Base-by-base conservation (phyloP, 2,888 invertebrate genomes). In the Eubasilissa splendida region DNA sequence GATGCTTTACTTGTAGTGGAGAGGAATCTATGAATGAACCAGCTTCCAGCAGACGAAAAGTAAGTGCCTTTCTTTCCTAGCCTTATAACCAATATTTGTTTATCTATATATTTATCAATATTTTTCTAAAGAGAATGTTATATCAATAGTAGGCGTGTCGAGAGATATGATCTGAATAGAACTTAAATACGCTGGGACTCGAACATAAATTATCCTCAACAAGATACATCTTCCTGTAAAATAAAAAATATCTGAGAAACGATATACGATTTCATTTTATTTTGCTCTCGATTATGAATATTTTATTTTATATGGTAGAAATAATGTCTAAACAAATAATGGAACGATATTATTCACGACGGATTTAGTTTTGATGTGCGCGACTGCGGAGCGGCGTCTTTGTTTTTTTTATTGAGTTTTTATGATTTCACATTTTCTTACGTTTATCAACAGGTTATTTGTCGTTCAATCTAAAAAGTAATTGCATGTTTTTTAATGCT, bases 291-390 rank as follows among this genome's bases (percentile, higher is more conserved):
- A 71, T 63, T 60, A 79, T 78, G 81, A 79, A 76, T 75, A 74
- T 59, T 76, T 75, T 73, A 53, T 68, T 42, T 63, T 52, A 60
- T 71, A 59, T 58, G 58, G 33, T 52, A 12, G 73, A 65, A 79
- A 68, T 66, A 68, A 79, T 66, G 65, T 79, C 75, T 79, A 76
- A 76, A 79, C 79, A 76, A 78, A 82, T 82, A 82, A 80, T 82
- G 80, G 76, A 78, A 66, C 77, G 76, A 71, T 80, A 66, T 82
- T 80, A 83, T 80, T 83, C 80, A 81, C 79, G 73, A 79, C 79
- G 31, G 58, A 42, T 76, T 79, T 78, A 78, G 78, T 71, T 80
- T 75, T 80, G 70, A 22, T 82, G 58, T 66, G 79, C 78, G 79
- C 71, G 76, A 78, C 79, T 76, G 78, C 63, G 54, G 31, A 42